Evolutionary conservation across 2,888 invertebrate genomes (phyloP), one percentile per base, ranked within the genome.

Genomic region (Apodemia zela): DNA sequence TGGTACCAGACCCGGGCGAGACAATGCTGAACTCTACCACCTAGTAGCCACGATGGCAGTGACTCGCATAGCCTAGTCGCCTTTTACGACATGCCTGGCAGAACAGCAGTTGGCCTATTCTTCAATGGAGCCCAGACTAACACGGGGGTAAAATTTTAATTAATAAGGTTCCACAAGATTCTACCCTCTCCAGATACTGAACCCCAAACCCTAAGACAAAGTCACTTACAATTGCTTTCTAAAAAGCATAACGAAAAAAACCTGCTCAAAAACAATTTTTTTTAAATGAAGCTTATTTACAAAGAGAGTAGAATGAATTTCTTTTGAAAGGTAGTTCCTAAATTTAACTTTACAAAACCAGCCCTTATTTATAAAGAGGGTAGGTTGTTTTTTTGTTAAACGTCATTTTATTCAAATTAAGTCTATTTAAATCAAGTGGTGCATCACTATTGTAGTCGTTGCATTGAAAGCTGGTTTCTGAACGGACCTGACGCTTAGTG

Each of bases 351-450:
- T 29, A 25, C 15, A 15, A 57, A 57, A 25, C 13, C 54, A 15
- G 54, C 25, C 54, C 29, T 54, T 57, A 57, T 57, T 57, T n/a
- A 7, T 15, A 29, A 57, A 25, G 15, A 29, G 29, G 54, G 25
- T 25, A 57, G 25, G 54, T 57, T 25, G 54, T 57, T 57, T 57
- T 25, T 29, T 11, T 57, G 29, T 25, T 57, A 29, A 15, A 57
- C 25, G 54, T 25, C 25, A 57, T 29, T 66, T 66, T 64, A 67
- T 67, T 67, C 66, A 66, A 67, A 67, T 67, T 59, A 62, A 42
- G 33, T 47, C 63, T 66, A 64, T 69, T 69, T 66, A 68, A 67
- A 68, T 69, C 68, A 67, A 71, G 69, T 67, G 69, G 65, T 70
- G 70, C 70, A 70, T 70, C 66, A 45, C 45, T 62, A 67, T 69